A percentile compares a stretch with the other conserved stretches of the same genome.
Conservation (phyloP, 2,797 vertebrate species). For the Melanogrammus aeglefinus region DNA sequence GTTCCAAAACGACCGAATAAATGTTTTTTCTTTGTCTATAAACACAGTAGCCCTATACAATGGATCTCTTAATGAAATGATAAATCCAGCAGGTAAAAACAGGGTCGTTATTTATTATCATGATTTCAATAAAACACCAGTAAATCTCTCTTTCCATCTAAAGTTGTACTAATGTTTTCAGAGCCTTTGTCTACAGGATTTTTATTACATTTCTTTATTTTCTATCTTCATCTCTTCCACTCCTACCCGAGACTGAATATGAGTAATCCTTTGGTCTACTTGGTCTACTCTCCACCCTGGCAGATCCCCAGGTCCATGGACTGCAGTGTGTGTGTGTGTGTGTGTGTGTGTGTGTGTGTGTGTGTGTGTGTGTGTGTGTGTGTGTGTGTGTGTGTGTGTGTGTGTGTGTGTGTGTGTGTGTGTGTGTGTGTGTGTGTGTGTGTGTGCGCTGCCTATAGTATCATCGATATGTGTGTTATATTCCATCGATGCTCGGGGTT, state of each 20-base stretch:
- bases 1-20: too few relatives aligned
- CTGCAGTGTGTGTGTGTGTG: constrained; percentile 8
- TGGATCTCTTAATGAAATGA: background rate
- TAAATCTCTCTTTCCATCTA: background rate
- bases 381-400: constrained; percentile 6
- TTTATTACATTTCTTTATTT: background rate
- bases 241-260: background rate
- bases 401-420: constrained; percentile 4
- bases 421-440: background rate
- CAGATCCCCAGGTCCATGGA: background rate
- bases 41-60: background rate
- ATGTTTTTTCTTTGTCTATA: background rate
- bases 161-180: background rate
- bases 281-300: background rate
- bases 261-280: too few relatives aligned
- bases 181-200: background rate
- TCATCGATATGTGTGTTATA: background rate
- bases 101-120: background rate
- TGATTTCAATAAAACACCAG: background rate
- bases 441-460: too few relatives aligned
- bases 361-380: constrained; percentile 9
- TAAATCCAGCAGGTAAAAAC: background rate
- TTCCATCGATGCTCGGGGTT: background rate
- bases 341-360: constrained; percentile 20
- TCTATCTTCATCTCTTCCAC: background rate